Conservation (phyloP, 2,113 vertebrate genomes). For the Poecilia latipinna region DNA sequence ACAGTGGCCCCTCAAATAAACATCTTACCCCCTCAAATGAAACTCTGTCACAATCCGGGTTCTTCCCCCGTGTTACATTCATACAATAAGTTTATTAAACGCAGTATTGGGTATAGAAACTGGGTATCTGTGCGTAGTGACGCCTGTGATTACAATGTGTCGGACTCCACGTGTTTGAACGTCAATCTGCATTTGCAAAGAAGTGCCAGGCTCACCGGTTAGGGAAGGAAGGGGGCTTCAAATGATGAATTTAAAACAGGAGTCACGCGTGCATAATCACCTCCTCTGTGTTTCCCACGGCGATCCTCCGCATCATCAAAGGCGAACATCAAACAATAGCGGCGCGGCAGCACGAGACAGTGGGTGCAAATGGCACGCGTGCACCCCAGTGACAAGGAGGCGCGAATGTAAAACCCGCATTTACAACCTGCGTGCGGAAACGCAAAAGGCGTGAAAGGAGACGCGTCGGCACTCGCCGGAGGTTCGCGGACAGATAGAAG, state of each 20-base stretch:
- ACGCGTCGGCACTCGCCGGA: constrained; percentile 5
- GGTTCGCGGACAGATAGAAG: neutral
- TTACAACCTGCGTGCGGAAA: constrained; percentile 17
- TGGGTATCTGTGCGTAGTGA: neutral
- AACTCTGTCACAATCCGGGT: too few relatives aligned
- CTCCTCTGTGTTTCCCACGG: constrained; percentile 33
- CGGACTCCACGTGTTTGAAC: neutral
- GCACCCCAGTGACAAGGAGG: constrained; percentile 3
- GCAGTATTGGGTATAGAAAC: too few relatives aligned
- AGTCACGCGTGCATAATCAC: constrained; percentile 7
- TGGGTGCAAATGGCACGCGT: constrained; percentile 55
- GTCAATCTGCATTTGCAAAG: neutral
- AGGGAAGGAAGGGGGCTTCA: too few relatives aligned
- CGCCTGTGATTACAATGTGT: neutral
- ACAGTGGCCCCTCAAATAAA: too few relatives aligned
- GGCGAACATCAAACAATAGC: constrained; percentile 8
- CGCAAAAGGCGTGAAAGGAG: constrained; percentile 10
- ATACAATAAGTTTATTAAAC: too few relatives aligned
- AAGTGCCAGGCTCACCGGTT: neutral
- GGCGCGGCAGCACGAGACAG: constrained; percentile 34
- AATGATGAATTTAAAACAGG: neutral
- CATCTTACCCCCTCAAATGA: too few relatives aligned
- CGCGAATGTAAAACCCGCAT: constrained; percentile 26
- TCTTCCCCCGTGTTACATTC: too few relatives aligned
- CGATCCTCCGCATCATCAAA: constrained; percentile 21